Conservation (phyloP, 2,888 invertebrate species). For the Teleiodes luculella region DNA sequence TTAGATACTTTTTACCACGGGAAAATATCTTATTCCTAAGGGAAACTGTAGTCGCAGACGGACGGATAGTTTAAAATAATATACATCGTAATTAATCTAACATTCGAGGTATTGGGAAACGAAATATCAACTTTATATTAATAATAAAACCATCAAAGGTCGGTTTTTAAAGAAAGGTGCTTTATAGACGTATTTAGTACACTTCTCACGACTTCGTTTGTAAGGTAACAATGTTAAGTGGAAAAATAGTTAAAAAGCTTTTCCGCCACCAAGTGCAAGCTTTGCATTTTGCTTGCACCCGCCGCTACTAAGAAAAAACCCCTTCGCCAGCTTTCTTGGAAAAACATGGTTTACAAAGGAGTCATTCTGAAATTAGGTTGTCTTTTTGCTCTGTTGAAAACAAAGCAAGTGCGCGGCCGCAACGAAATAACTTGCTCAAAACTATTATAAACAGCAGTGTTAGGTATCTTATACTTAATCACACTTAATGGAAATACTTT, state of each 20-base stretch:
- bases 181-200: constrained; percentile 52
- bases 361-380: background rate
- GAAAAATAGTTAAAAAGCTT: constrained; percentile 65
- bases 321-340: background rate
- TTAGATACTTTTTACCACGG: too few species aligned
- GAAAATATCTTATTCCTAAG: too few species aligned
- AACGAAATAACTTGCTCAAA: background rate
- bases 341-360: background rate
- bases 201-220: constrained; percentile 70
- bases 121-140: too few species aligned
- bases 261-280: constrained; percentile 30
- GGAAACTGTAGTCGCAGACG: too few species aligned
- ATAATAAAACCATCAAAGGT: background rate
- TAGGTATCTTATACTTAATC: too few species aligned
- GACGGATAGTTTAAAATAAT: too few species aligned
- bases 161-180: background rate
- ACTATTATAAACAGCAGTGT: too few species aligned
- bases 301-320: background rate
- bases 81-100: too few species aligned
- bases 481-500: too few species aligned
- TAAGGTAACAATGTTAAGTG: constrained; percentile 71
- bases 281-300: constrained; percentile 8
- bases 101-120: too few species aligned
- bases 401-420: background rate
- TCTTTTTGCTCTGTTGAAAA: background rate